Conservation (phyloP, 1,140 invertebrate species). For the Harpegnathos saltator region DNA sequence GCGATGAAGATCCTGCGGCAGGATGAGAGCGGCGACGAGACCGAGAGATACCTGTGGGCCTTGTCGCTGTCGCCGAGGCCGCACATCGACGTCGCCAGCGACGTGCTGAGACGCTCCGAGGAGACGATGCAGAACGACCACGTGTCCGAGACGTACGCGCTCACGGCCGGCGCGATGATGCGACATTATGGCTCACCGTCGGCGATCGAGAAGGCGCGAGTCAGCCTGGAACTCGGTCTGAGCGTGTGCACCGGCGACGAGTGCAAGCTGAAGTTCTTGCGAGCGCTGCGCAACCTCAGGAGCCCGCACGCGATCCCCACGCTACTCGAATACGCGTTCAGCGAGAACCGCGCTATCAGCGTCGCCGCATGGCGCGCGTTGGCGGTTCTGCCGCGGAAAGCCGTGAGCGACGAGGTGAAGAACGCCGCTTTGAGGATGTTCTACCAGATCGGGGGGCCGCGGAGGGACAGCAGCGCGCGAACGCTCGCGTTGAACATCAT, state of each 20-base stretch:
- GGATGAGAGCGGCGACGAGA: slow-evolving; percentile 87
- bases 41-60: slow-evolving; percentile 91
- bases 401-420: slow-evolving; percentile 83
- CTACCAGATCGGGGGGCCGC: slow-evolving; percentile 87
- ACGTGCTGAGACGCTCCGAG: slow-evolving; percentile 86
- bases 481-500: slow-evolving; percentile 91
- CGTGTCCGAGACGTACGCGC: slow-evolving; percentile 88
- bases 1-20: slow-evolving; percentile 89
- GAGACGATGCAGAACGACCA: slow-evolving; percentile 86
- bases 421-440: slow-evolving; percentile 87
- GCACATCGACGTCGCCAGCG: slow-evolving; percentile 86
- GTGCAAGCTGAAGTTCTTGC: slow-evolving; percentile 88
- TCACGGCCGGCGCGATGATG: slow-evolving; percentile 89
- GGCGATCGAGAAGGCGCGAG: slow-evolving; percentile 84
- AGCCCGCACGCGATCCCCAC: slow-evolving; percentile 87
- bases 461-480: slow-evolving; percentile 90
- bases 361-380: slow-evolving; percentile 90
- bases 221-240: slow-evolving; percentile 85
- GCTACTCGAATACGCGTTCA: slow-evolving; percentile 86
- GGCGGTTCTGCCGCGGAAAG: slow-evolving; percentile 85
- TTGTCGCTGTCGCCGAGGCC: slow-evolving; percentile 87
- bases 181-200: slow-evolving; percentile 79
- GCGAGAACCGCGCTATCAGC: slow-evolving; percentile 85
- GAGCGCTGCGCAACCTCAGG: slow-evolving; percentile 89
- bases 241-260: slow-evolving; percentile 86